Evolutionary conservation across 1,140 invertebrate genomes (phyloP), one percentile per base, ranked within the genome.

Genomic region (Harlomillsia oculata): DNA sequence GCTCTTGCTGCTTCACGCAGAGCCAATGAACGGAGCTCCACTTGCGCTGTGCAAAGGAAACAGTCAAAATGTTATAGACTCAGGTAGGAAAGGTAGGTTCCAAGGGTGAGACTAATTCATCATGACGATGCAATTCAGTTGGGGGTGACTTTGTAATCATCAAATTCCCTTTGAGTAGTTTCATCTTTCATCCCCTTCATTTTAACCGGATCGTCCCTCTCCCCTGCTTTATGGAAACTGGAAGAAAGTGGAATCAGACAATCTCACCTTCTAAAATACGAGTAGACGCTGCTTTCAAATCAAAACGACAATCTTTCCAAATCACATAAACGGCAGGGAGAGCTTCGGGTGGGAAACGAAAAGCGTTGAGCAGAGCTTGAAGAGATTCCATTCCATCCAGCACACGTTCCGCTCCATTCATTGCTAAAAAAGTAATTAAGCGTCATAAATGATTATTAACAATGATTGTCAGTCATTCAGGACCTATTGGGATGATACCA

Each of bases 251-350:
- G n/a, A n/a, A n/a, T n/a, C n/a, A n/a, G n/a, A n/a, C n/a, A n/a
- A n/a, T n/a, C n/a, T n/a, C 28, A 85, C 83, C 82, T 77, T 83
- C 78, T 53, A 80, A 75, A 64, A 84, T 83, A 61, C 81, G 77
- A 56, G 76, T 71, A 20, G 79, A 77, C 26, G 82, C 82, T 69
- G 82, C 80, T 63, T 83, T 79, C 5, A 83, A 70, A 68, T 84
- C 80, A 30, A 75, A 78, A 45, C 77, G 73, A 21, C 80, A 79
- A 65, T 82, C 78, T 66, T 84, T 84, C 39, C 84, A 72, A 67
- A 84, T 82, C 62, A 80, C 78, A 69, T 82, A 80, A 71, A 84
- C 80, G 21, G 84, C 67, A 8, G 81, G 80, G 75, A 84, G 78
- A 76, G 82, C 80, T 66, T 83, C 81, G 78, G 78, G 81, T 1